A percentile compares a stretch with the other conserved stretches of the same genome.
Conservation (phyloP, 2,888 invertebrate genomes). For the Norana najaformis region DNA sequence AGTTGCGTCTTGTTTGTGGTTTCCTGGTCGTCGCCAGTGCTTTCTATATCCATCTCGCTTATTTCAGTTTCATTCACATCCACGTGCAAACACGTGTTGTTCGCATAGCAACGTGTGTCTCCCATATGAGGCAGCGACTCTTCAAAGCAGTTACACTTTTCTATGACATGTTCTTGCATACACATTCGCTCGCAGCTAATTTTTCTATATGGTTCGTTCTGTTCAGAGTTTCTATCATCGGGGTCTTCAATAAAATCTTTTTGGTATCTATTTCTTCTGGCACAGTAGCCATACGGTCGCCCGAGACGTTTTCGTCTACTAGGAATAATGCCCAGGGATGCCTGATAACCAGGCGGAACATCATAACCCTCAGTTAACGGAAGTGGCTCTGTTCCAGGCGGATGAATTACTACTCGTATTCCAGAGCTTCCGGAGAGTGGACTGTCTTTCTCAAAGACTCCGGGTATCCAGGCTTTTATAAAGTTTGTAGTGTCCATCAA, state of each 20-base stretch:
- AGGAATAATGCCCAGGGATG: slow-evolving; percentile 42
- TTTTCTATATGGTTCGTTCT: slow-evolving; percentile 34
- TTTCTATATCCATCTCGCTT: neutral
- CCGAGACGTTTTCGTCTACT: slow-evolving; percentile 41
- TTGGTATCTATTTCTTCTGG: slow-evolving; percentile 39
- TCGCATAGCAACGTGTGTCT: neutral
- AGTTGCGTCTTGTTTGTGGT: slow-evolving; percentile 35
- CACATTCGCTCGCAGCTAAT: slow-evolving; percentile 46
- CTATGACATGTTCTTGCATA: slow-evolving; percentile 39
- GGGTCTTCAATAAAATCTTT: slow-evolving; percentile 19
- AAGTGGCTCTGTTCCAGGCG: slow-evolving; percentile 40
- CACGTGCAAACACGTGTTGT: neutral
- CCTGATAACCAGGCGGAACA: slow-evolving; percentile 44
- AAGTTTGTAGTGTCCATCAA: slow-evolving; percentile 42
- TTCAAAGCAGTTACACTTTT: slow-evolving; percentile 38
- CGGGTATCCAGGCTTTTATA: slow-evolving; percentile 42
- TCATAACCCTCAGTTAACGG: slow-evolving; percentile 45
- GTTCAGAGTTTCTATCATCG: neutral
- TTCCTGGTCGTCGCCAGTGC: neutral
- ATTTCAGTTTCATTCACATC: neutral
- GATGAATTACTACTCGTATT: slow-evolving; percentile 44
- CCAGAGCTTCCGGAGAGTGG: slow-evolving; percentile 43
- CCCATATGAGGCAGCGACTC: slow-evolving; percentile 35
- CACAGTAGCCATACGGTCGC: slow-evolving; percentile 43
- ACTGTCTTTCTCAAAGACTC: slow-evolving; percentile 42